A percentile compares a stretch with the other conserved stretches of the same genome.
phyloP scores from a whole-genome alignment of 1,140 invertebrate species.

The Drosophila mojavensis region DNA sequence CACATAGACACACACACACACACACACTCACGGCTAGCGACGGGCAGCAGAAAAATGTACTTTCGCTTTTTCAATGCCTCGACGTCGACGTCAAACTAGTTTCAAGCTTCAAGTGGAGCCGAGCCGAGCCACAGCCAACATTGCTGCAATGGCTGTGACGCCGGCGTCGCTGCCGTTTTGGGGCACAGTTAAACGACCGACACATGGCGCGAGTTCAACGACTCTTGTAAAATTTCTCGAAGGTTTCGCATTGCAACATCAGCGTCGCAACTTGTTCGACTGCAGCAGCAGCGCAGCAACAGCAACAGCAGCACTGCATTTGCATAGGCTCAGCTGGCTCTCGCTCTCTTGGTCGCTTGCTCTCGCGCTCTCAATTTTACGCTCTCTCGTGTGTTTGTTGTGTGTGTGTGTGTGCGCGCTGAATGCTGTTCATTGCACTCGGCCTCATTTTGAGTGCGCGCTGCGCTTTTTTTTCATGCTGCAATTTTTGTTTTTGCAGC shows the following conservation, averaged over 20 bases:
- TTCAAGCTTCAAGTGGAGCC: conserved; percentile 60
- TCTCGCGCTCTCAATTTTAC: not conserved
- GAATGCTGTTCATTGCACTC: conserved; percentile 84
- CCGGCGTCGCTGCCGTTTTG: conserved; percentile 42
- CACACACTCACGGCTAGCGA: conserved; percentile 3
- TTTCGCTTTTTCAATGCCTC: conserved; percentile 84
- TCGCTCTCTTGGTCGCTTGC: conserved; percentile 8
- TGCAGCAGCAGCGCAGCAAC: conserved; percentile 36
- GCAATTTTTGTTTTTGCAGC: conserved; percentile 72
- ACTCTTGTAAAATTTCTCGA: conserved; percentile 83
- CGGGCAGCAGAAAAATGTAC: conserved; percentile 75
- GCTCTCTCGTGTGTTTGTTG: conserved; percentile 13
- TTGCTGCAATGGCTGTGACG: conserved; percentile 44
- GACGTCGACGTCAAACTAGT: conserved; percentile 80
- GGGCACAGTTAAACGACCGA: conserved; percentile 65
- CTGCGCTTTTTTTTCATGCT: conserved; percentile 58
- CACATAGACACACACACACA: conserved; percentile 1
- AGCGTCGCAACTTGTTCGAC: conserved; percentile 68
- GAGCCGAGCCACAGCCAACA: conserved; percentile 50
- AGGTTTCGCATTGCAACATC: conserved; percentile 83
- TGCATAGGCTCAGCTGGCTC: conserved; percentile 42
- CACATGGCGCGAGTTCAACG: conserved; percentile 71
- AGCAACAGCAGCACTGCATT: conserved; percentile 53
- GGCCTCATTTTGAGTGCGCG: conserved; percentile 69
- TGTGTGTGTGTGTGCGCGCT: conserved; percentile 46